These are phyloP conservation scores for Dicycla oo DNA, from an alignment of 2,888 invertebrate species.

Conservation along the genomic window DNA sequence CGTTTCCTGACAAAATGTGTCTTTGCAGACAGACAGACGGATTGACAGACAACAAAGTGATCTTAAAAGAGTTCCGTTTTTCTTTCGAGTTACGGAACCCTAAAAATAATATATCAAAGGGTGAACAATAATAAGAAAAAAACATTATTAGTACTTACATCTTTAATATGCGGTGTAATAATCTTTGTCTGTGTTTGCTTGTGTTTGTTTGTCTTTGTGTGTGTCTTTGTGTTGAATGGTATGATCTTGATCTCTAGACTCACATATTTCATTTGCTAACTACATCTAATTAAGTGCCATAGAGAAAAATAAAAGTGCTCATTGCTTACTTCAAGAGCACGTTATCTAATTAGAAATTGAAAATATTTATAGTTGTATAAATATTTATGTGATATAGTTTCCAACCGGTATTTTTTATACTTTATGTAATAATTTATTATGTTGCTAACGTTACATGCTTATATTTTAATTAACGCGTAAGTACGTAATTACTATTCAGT, in stretches of 20 bases:
- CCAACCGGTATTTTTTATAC: conserved; percentile 17
- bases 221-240: no score
- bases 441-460: background rate
- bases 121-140: background rate
- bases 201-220: no score
- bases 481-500: conserved; percentile 4
- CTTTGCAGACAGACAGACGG: no score
- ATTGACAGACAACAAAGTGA: no score
- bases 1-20: no score
- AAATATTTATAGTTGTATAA: no score
- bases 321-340: conserved; percentile 1
- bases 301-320: conserved; percentile 13
- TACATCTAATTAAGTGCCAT: background rate
- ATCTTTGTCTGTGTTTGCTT: no score
- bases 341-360: conserved; percentile 45
- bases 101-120: no score
- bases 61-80: no score
- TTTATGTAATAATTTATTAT: conserved; percentile 25
- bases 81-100: no score
- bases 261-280: background rate
- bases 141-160: background rate
- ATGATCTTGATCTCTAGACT: background rate
- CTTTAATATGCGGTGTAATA: no score
- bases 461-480: conserved; percentile 18
- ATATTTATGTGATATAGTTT: conserved; percentile 38